Evolutionary conservation across 2,113 vertebrate genomes (phyloP), one percentile per base, ranked within the genome.

Genomic region (Dipodomys stephensi): DNA sequence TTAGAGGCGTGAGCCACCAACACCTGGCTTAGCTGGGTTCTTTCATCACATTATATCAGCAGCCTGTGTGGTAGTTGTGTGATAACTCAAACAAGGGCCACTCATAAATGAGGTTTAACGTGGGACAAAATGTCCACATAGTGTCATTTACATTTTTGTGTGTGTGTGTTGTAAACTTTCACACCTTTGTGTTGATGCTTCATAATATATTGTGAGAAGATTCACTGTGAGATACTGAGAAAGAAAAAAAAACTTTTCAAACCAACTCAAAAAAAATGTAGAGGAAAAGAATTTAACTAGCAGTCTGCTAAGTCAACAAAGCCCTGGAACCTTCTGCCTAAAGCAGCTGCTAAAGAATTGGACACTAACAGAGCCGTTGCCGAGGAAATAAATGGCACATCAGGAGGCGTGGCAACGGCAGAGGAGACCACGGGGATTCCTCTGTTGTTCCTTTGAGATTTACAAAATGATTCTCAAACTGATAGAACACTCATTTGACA

Each of bases 401-500:
- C 49, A 78, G 39, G 11, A n/a, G 64, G 9, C 10, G 3, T 73
- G 73, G 69, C 67, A 32, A 91, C 1, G 44, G 49, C 28, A 28
- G 18, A 87, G 53, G 22, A 85, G 49, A 79, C 32, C 10, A 16
- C 28, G 72, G 28, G 73, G 39, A 60, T 25, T 15, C 83, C 57
- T 82, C 20, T 2, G 0, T 78, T 90, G 39, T 83, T 87, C 49
- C 71, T 46, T 64, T 91, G 57, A 73, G 35, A 95, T 91, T 81
- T 32, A 87, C 67, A 86, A 91, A 74, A 90, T 62, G 22, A 94
- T 71, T 95, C 49, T 94, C 80, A 86, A 67, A 78, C 27, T 23
- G 44, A 80, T 92, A 87, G 64, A 91, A 32, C 35, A 46, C 60
- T 46, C 28, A 57, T 69, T 62, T 83, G 30, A 13, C 6, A 83